These are phyloP conservation scores for Hippocampus zosterae DNA, from an alignment of 2,113 vertebrate genomes.

Conservation along the genomic window DNA sequence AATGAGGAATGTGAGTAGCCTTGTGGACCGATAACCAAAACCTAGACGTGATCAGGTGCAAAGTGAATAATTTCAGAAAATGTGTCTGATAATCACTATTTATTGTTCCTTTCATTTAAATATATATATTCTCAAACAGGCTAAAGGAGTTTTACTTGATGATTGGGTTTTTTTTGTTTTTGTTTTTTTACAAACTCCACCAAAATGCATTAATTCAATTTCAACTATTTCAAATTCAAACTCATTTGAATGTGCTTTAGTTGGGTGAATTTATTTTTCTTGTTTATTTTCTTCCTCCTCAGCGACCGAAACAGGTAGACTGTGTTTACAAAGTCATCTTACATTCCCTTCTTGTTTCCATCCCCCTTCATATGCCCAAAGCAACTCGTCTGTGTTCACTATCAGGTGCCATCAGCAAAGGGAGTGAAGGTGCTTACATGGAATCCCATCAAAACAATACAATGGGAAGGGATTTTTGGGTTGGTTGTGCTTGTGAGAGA, in stretches of 20 bases:
- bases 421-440: slow-evolving; percentile 3
- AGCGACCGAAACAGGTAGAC: neutral
- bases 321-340: neutral
- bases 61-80: slow-evolving; percentile 16
- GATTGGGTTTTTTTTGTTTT: neutral
- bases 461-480: slow-evolving; percentile 1
- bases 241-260: too few species aligned
- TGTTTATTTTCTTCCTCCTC: too few species aligned
- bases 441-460: slow-evolving; percentile 18
- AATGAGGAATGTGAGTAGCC: slow-evolving; percentile 26
- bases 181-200: neutral
- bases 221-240: too few species aligned
- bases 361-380: slow-evolving; percentile 7
- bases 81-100: slow-evolving; percentile 4
- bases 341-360: slow-evolving; percentile 14
- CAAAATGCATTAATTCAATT: too few species aligned
- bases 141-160: neutral
- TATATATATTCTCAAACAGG: neutral
- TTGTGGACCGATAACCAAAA: slow-evolving; percentile 28
- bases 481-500: slow-evolving; percentile 14
- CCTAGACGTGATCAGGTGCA: slow-evolving; percentile 6
- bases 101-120: neutral
- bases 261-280: too few species aligned
- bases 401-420: slow-evolving; percentile 25
- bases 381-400: slow-evolving; percentile 23